These are phyloP conservation scores for Urocolius indicus DNA, from an alignment of 2,113 vertebrate species.

Conservation along the genomic window DNA sequence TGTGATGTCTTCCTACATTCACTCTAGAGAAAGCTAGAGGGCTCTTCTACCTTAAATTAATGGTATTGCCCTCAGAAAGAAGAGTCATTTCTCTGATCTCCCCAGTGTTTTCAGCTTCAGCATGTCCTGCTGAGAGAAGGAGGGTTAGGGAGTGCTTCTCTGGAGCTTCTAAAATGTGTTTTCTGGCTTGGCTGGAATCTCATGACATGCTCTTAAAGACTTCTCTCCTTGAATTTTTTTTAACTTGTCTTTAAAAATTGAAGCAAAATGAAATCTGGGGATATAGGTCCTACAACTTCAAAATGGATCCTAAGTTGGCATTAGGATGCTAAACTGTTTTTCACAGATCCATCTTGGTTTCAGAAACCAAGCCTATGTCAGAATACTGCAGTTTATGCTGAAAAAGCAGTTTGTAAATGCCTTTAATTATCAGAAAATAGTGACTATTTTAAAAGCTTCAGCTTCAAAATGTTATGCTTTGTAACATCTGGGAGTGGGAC, in stretches of 20 bases:
- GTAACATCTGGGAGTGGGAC: background rate
- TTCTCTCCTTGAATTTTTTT: background rate
- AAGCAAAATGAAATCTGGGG: background rate
- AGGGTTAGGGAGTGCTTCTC: background rate
- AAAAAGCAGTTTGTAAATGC: background rate
- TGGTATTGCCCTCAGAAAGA: background rate
- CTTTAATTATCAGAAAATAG: background rate
- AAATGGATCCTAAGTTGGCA: background rate
- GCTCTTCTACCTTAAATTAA: background rate
- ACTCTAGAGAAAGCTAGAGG: background rate
- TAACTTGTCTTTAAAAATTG: background rate
- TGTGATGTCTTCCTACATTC: background rate
- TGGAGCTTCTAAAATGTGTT: background rate
- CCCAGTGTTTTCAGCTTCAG: background rate
- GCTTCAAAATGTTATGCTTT: background rate
- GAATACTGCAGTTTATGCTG: background rate
- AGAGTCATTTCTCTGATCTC: background rate
- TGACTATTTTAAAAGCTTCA: background rate
- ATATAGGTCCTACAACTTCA: background rate
- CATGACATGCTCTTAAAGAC: rapidly evolving
- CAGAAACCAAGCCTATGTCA: background rate
- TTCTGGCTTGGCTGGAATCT: background rate
- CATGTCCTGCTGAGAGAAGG: background rate
- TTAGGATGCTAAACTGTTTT: background rate
- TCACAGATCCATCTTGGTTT: background rate